Percentiles rank a stretch among this genome's conserved stretches.
These are phyloP conservation scores for Phocides pigmalion DNA, from an alignment of 1,140 invertebrate genomes.

Conservation along the genomic window DNA sequence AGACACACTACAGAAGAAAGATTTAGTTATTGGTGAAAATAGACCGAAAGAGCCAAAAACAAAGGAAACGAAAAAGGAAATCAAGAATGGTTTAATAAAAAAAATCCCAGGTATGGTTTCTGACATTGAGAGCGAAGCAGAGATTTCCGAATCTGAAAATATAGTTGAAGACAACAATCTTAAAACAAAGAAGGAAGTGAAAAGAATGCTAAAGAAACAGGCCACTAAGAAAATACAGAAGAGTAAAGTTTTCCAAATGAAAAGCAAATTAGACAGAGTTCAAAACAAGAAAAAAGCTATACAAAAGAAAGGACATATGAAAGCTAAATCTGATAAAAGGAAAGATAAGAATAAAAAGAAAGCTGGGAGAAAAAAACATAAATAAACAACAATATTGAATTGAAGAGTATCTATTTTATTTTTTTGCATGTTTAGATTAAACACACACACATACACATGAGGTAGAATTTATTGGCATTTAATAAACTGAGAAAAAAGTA, in stretches of 20 bases:
- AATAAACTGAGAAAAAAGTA: too few relatives aligned
- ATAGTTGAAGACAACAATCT: conserved; percentile 73
- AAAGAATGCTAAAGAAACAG: conserved; percentile 87
- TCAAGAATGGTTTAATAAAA: conserved; percentile 42
- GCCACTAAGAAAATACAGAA: conserved; percentile 88
- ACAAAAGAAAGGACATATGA: conserved; percentile 67
- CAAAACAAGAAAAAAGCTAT: conserved; percentile 85
- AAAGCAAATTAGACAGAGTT: conserved; percentile 87
- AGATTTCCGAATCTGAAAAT: conserved; percentile 64
- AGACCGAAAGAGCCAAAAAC: conserved; percentile 73
- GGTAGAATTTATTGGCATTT: conserved; percentile 20
- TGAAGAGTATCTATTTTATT: background rate
- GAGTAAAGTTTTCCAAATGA: conserved; percentile 89
- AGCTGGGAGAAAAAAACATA: conserved; percentile 66
- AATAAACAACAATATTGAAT: conserved; percentile 36
- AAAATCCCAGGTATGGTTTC: conserved; percentile 75
- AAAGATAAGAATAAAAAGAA: conserved; percentile 78
- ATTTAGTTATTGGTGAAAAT: conserved; percentile 89
- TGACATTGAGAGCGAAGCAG: conserved; percentile 75
- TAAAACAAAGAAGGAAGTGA: conserved; percentile 86
- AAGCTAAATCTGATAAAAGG: conserved; percentile 58
- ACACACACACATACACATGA: conserved; percentile 4
- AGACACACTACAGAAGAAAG: conserved; percentile 86
- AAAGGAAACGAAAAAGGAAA: conserved; percentile 42
- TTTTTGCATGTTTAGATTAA: too few relatives aligned